Percentiles rank a stretch among this genome's conserved stretches.
Conservation (phyloP, 1,140 invertebrate species). For the Cyclina sinensis region DNA sequence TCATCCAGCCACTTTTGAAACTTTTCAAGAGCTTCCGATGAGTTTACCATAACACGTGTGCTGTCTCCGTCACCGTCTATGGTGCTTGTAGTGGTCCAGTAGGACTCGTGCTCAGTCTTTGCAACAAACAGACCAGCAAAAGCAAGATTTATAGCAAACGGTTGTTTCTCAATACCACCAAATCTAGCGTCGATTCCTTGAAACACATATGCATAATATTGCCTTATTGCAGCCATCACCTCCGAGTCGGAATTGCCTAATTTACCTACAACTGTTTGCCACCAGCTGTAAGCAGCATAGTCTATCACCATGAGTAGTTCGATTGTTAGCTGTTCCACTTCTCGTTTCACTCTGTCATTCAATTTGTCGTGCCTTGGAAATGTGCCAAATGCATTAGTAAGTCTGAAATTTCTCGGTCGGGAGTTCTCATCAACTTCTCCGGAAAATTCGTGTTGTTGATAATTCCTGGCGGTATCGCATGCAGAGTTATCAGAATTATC, state of each 20-base stretch:
- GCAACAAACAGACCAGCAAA: conserved; percentile 55
- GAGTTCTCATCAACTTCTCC: neutral
- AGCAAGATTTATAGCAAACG: conserved; percentile 29
- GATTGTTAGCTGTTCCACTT: conserved; percentile 21
- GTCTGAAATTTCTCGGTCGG: neutral
- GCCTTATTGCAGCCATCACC: neutral
- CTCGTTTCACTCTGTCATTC: conserved; percentile 45
- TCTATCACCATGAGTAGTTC: conserved; percentile 63
- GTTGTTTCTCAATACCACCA: conserved; percentile 19
- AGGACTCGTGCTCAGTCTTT: conserved; percentile 44
- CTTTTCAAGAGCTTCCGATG: conserved; percentile 62
- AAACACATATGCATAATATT: conserved; percentile 52
- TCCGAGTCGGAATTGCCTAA: neutral
- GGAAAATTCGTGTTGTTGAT: neutral
- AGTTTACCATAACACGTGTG: conserved; percentile 54
- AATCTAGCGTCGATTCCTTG: conserved; percentile 49
- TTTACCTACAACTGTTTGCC: neutral
- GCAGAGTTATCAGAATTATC: neutral
- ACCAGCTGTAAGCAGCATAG: conserved; percentile 59
- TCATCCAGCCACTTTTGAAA: conserved; percentile 62
- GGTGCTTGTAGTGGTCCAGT: conserved; percentile 48
- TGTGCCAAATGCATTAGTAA: conserved; percentile 16
- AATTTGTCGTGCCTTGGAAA: neutral
- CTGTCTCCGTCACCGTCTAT: conserved; percentile 21
- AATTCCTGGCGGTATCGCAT: neutral